These are phyloP conservation scores for Propithecus deckenii DNA, from an alignment of 2,797 vertebrate genomes.

Conservation along the genomic window DNA sequence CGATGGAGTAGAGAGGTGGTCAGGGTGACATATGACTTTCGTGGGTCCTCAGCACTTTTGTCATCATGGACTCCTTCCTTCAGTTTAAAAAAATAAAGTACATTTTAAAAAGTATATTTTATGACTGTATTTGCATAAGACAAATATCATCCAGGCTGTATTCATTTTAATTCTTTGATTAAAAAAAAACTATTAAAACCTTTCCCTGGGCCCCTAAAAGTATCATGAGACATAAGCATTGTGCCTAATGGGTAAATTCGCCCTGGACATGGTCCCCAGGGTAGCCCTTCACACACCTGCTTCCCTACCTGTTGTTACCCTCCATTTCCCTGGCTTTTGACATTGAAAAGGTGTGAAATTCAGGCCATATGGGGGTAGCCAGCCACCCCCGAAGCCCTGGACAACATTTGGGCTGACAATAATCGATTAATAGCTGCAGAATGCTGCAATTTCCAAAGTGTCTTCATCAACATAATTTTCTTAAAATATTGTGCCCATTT, in stretches of 20 bases:
- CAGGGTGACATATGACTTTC: rapidly evolving
- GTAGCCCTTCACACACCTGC: not conserved
- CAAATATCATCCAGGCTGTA: not conserved
- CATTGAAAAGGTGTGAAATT: not conserved
- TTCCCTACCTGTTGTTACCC: not conserved
- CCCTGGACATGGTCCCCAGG: not conserved
- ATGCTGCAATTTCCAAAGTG: not conserved
- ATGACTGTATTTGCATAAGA: not conserved
- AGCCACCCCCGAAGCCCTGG: not conserved
- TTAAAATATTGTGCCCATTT: not conserved
- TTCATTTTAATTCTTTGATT: not conserved
- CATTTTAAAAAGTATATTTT: not conserved
- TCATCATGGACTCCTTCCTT: not conserved
- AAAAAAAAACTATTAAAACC: not conserved
- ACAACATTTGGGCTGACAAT: not conserved
- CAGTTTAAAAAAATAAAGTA: not conserved
- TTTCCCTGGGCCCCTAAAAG: not conserved
- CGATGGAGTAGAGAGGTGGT: too few relatives aligned
- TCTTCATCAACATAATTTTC: not conserved
- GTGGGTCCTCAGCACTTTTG: not conserved
- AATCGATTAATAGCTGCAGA: not conserved
- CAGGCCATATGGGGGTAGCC: not conserved
- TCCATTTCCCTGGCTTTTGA: not conserved
- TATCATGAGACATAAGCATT: not conserved
- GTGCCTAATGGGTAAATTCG: not conserved